phyloP scores from a whole-genome alignment of 2,797 vertebrate species.

The Lagocephalus sceleratus region DNA sequence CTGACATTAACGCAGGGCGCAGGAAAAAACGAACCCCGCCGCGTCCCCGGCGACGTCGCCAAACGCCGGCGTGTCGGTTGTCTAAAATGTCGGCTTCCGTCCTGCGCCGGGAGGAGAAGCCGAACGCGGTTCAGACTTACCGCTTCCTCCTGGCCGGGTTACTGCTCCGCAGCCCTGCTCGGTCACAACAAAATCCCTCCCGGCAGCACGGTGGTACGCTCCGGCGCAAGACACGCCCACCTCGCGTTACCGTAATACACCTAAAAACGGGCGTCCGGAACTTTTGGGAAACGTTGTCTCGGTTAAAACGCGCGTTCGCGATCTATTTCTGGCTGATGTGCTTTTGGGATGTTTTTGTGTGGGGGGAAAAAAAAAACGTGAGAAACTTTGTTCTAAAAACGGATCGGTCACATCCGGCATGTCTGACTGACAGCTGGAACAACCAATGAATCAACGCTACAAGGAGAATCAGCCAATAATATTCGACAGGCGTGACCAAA shows the following conservation, averaged over 20 bases:
- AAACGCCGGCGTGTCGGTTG: no score
- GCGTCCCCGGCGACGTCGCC: no score
- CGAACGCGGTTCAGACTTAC: conserved; percentile 44
- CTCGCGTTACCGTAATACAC: conserved; percentile 33
- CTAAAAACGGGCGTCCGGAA: neutral
- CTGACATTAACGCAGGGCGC: neutral
- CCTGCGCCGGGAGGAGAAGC: no score
- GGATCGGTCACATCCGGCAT: conserved; percentile 19
- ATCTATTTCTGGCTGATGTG: no score
- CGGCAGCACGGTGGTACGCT: conserved; percentile 62
- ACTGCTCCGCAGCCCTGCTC: conserved; percentile 37
- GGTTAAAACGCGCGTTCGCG: no score
- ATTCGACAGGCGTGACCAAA: conserved; percentile 22
- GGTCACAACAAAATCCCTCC: conserved; percentile 74
- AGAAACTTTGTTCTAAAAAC: neutral
- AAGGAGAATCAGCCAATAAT: conserved; percentile 29
- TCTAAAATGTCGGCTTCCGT: no score
- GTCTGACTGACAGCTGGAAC: conserved; percentile 28
- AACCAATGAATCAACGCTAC: conserved; percentile 14
- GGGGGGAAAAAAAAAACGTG: neutral
- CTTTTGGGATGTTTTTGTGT: no score
- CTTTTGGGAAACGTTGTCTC: no score
- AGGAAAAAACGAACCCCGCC: no score
- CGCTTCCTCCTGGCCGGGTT: conserved; percentile 65
- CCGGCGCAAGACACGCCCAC: conserved; percentile 44